phyloP scores from a whole-genome alignment of 2,797 vertebrate genomes.

The Ptychadena robeensis region DNA sequence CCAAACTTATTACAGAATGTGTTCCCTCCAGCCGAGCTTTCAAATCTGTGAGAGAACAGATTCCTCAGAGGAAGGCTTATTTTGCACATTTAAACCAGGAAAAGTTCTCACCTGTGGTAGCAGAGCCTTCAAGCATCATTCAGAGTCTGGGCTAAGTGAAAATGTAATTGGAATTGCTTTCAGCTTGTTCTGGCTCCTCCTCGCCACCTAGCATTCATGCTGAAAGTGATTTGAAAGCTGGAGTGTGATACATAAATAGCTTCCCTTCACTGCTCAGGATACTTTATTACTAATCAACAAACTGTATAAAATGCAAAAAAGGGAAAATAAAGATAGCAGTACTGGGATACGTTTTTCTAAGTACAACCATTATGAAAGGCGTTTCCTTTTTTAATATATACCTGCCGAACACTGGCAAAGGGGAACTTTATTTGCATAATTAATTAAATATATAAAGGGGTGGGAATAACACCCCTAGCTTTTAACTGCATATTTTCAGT shows the following conservation, averaged over 20 bases:
- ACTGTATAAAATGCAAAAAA: neutral
- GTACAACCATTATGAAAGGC: no score
- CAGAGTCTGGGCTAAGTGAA: slow-evolving; percentile 11
- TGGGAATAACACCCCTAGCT: no score
- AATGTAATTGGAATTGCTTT: slow-evolving; percentile 45
- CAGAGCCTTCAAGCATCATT: slow-evolving; percentile 38
- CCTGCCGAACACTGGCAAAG: no score
- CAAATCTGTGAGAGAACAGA: slow-evolving; percentile 22
- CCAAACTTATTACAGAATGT: slow-evolving; percentile 38
- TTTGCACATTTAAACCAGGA: slow-evolving; percentile 10
- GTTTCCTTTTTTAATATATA: no score
- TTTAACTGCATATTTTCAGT: no score
- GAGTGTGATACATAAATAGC: neutral
- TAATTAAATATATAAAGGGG: no score
- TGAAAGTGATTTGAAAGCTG: neutral
- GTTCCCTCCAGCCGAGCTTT: slow-evolving; percentile 23
- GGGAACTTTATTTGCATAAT: no score
- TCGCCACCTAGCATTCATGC: neutral
- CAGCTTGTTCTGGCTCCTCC: slow-evolving; percentile 2
- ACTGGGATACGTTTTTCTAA: no score
- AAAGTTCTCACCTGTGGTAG: slow-evolving; percentile 38
- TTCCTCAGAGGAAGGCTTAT: slow-evolving; percentile 38
- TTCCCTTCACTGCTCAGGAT: neutral
- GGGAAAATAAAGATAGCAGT: neutral
- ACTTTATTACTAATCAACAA: neutral